Evolutionary conservation across 2,797 vertebrate species (phyloP).

Genomic region (Dendrocincla tyrannina): DNA sequence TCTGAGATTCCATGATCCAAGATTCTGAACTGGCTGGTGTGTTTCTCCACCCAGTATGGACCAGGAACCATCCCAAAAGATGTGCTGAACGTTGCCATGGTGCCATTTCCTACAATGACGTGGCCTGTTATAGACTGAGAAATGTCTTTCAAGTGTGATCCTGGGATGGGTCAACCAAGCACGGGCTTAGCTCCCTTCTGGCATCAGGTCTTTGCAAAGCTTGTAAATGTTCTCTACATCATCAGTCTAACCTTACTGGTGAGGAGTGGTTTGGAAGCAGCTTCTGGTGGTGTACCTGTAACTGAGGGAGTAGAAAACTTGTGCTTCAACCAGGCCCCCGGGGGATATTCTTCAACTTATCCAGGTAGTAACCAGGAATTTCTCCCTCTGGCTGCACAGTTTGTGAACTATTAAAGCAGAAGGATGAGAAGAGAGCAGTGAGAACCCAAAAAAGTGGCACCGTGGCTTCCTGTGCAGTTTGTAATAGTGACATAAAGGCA

Average conservation of each 20-base stretch:
- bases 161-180: background rate
- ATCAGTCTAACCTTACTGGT: background rate
- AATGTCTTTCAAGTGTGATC: background rate
- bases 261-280: background rate
- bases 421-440: background rate
- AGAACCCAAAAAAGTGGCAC: background rate
- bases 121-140: fast-evolving
- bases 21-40: background rate
- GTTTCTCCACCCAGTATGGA: fast-evolving
- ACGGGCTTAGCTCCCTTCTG: background rate
- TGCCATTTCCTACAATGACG: fast-evolving
- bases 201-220: background rate
- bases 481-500: background rate
- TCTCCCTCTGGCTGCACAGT: background rate
- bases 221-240: background rate
- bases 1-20: background rate
- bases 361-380: background rate
- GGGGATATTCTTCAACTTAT: background rate
- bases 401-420: background rate
- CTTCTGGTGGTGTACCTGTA: background rate
- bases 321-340: background rate
- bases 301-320: background rate
- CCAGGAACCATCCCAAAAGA: background rate
- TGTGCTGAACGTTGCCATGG: background rate
- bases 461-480: background rate